Conservation (phyloP, 2,888 invertebrate species). For the Tenthredo mesomela region DNA sequence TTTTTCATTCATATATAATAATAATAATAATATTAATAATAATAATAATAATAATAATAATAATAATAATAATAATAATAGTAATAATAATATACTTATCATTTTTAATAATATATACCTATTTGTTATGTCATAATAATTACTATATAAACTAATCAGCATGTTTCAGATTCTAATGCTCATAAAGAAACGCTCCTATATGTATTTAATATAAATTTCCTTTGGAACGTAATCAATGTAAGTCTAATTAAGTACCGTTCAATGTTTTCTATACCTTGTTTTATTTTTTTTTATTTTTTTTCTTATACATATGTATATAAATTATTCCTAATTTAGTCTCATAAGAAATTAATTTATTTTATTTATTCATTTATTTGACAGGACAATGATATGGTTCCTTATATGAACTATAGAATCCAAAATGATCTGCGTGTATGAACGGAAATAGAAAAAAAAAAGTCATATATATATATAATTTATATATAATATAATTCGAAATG, state of each 20-base stretch:
- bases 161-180: conserved; percentile 40
- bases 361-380: neutral
- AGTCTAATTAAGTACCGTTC: conserved; percentile 48
- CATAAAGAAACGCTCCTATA: conserved; percentile 28
- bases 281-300: neutral
- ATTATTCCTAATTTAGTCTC: neutral
- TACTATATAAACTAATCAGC: conserved; percentile 36
- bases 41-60: conserved; percentile 51
- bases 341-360: too few relatives aligned
- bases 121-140: conserved; percentile 63
- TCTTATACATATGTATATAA: neutral
- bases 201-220: neutral
- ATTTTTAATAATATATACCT: conserved; percentile 57
- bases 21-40: conserved; percentile 42
- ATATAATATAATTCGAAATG: conserved; percentile 58
- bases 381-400: conserved; percentile 11
- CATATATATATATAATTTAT: conserved; percentile 57
- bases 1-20: conserved; percentile 59
- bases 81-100: conserved; percentile 30
- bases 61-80: conserved; percentile 35
- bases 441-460: conserved; percentile 61
- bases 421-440: conserved; percentile 31
- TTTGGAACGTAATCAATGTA: neutral
- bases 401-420: conserved; percentile 44
- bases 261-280: neutral